Evolutionary conservation across 1,140 invertebrate species (phyloP).

Genomic region (Macrostomum lignano): DNA sequence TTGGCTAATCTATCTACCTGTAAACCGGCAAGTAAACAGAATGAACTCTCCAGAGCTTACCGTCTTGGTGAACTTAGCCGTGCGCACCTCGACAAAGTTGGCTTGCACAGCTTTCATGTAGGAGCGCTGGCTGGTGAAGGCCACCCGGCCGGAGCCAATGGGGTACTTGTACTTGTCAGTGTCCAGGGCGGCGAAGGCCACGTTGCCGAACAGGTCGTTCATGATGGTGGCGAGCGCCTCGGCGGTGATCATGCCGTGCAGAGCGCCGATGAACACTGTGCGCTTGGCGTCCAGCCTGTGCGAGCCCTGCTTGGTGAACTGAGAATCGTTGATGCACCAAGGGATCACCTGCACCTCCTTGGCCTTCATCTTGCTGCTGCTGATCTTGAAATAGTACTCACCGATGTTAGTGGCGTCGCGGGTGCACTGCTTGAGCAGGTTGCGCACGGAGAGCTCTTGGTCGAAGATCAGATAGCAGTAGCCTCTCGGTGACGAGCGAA

Average conservation of each 20-base stretch:
- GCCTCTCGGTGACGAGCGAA: constrained; percentile 20
- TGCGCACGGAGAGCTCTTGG: constrained; percentile 53
- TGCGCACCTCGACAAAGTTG: constrained; percentile 75
- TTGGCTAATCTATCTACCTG: no score
- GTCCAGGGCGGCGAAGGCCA: constrained; percentile 80
- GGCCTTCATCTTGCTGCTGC: constrained; percentile 49
- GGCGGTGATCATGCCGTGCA: constrained; percentile 80
- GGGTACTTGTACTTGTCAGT: constrained; percentile 93
- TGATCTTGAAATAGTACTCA: constrained; percentile 59
- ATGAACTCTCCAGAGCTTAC: constrained; percentile 26
- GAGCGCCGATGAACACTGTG: constrained; percentile 67
- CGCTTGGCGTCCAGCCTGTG: constrained; percentile 23
- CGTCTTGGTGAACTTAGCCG: constrained; percentile 67
- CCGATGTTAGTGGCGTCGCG: constrained; percentile 38
- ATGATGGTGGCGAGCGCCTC: constrained; percentile 64
- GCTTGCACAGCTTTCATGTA: constrained; percentile 73
- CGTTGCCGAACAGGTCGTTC: constrained; percentile 68
- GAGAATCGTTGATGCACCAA: constrained; percentile 63
- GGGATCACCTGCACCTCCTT: constrained; percentile 89
- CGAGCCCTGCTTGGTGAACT: constrained; percentile 42
- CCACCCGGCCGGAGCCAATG: constrained; percentile 71
- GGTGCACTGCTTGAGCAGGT: constrained; percentile 47
- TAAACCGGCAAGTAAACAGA: no score
- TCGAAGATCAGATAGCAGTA: constrained; percentile 83
- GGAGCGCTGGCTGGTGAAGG: constrained; percentile 58